Evolutionary conservation across 23 tunicate species (phyloP), one percentile per base, ranked within the genome.

Genomic region (Phallusia fumigata): DNA sequence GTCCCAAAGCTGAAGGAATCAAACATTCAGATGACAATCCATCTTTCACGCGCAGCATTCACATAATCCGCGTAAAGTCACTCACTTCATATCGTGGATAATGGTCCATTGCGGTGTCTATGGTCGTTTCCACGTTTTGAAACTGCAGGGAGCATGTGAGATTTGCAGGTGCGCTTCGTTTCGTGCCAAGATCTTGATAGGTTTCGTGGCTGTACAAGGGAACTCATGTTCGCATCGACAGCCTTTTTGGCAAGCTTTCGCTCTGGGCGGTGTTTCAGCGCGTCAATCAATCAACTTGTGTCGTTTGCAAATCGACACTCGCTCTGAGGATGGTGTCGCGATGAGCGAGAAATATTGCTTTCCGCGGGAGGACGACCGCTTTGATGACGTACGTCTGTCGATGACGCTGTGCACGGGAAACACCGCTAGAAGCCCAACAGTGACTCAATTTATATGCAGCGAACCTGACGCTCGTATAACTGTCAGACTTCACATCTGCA

Each of bases 1-100:
- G 47, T 40, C 50, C 80, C 78, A 32, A 30, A 1, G 35, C 34
- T 32, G 78, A 32, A 34, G 35, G 35, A 35, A 34, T 19, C 78
- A 74, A 31, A 74, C 78, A 40, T 77, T 18, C 19, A 11, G 47
- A 36, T 30, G 80, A 53, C 50, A 45, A 77, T 77, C 80, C 80
- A 45, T 77, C 80, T 33, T 77, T 26, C 21, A 74, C 33, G 50
- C 78, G 44, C 28, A 19, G 80, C 52, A 45, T 35, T 40, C 53
- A 19, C 80, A 1, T 21, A 58, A 58, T 77, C 53, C 53, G 53
- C 53, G 28, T 36, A 77, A 77, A 77, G 80, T 40, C 51, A 16
- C 53, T 26, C 80, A 36, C 50, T 24, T 58, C 69, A 58, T 58
- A 58, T 58, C 69, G 16, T 11, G 69, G 69, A 58, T 58, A 58